Evolutionary conservation across 2,888 invertebrate species (phyloP), one percentile per base, ranked within the genome.

Genomic region (Drosophila tripunctata): DNA sequence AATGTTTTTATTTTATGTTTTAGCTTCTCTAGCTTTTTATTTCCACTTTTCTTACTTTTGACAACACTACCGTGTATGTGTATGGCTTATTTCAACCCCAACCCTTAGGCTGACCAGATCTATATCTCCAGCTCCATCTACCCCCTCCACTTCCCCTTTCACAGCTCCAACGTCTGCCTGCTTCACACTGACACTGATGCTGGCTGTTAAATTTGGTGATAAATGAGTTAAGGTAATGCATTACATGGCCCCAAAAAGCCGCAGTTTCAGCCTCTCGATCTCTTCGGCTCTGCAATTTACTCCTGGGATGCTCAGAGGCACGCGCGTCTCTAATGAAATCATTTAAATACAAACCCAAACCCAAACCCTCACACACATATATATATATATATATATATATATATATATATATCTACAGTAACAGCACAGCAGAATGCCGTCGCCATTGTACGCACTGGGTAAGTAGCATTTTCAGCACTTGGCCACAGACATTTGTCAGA

Each of bases 171-270:
- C n/a, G 27, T 10, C 12, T 38, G 30, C 4, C 24, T 61, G 7
- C 30, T 24, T n/a, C n/a, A n/a, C n/a, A 5, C 45, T 7, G 30
- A 12, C 51, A 12, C 36, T 35, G 38, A 33, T 51, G 54, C 55
- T 44, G 82, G 58, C 60, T 75, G 75, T 71, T 79, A 67, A 83
- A 80, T 86, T 77, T 71, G 81, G 84, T 81, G 87, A 81, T 81
- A 81, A 81, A 81, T 83, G 84, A 75, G 81, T 86, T 77, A 83
- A 81, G 81, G 81, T 81, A 81, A 86, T 86, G 86, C 74, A 68
- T 69, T 83, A 83, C 78, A 81, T 65, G 87, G 58, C 60, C 62
- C 30, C n/a, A n/a, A 43, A 41, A 51, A 51, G 43, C 40, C 62
- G 3, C 66, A 64, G 15, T 15, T 22, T 8, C 31, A 21, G 8